Conservation (phyloP, 1,140 invertebrate species). For the Hypsibius dujardini region DNA sequence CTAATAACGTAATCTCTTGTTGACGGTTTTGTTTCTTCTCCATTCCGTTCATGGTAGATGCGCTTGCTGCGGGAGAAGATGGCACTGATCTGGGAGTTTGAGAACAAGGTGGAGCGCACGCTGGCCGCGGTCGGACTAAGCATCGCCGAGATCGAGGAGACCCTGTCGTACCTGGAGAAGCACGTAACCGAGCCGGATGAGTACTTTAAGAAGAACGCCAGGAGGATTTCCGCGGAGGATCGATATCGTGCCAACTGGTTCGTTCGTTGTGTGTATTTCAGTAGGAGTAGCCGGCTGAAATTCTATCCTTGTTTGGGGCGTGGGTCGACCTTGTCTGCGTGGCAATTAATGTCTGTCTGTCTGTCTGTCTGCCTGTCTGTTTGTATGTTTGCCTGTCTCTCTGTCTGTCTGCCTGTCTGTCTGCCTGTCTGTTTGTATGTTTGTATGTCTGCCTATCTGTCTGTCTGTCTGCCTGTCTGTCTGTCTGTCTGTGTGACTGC, state of each 20-base stretch:
- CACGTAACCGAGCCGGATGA: neutral
- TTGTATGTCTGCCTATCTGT: too few relatives aligned
- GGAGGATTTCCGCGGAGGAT: neutral
- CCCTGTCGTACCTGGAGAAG: conserved; percentile 11
- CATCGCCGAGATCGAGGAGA: conserved; percentile 9
- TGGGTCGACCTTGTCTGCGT: too few relatives aligned
- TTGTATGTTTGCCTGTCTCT: too few relatives aligned
- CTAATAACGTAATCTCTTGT: neutral
- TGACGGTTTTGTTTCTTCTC: neutral
- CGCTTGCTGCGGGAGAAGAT: conserved; percentile 7
- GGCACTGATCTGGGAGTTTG: neutral
- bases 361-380: too few relatives aligned
- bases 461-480: too few relatives aligned
- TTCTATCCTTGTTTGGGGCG: too few relatives aligned
- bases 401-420: too few relatives aligned
- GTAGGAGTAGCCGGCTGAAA: too few relatives aligned
- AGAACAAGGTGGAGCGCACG: neutral
- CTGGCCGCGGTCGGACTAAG: neutral
- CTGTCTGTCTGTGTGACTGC: too few relatives aligned
- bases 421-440: too few relatives aligned
- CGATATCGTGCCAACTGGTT: conserved; percentile 14
- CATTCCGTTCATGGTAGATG: neutral
- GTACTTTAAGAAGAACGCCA: conserved; percentile 7
- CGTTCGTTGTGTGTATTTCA: too few relatives aligned
- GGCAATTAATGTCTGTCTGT: too few relatives aligned